phyloP scores from a whole-genome alignment of 2,888 invertebrate species.

The Pocota personata region DNA sequence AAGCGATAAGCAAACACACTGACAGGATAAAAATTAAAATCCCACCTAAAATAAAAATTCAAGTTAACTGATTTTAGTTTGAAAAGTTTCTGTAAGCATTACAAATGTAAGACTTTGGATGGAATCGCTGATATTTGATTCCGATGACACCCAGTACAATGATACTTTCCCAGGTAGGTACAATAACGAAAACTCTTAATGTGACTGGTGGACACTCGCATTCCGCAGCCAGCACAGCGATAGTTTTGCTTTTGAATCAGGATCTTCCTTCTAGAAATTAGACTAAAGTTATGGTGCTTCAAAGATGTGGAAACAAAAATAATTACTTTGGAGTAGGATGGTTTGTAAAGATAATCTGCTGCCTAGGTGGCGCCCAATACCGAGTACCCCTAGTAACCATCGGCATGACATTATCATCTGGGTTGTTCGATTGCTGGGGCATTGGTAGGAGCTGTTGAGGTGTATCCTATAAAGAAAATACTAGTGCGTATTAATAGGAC shows the following conservation, averaged over 20 bases:
- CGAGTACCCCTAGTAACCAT: constrained; percentile 88
- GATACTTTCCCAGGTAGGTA: constrained; percentile 92
- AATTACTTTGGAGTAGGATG: constrained; percentile 87
- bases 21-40: constrained; percentile 88
- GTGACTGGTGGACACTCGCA: constrained; percentile 89
- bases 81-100: constrained; percentile 12
- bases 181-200: constrained; percentile 91
- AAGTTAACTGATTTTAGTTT: neutral
- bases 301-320: neutral
- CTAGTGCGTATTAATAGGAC: neutral
- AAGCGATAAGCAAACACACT: constrained; percentile 91
- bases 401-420: constrained; percentile 84
- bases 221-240: constrained; percentile 93
- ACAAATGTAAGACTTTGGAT: constrained; percentile 85
- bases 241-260: constrained; percentile 89
- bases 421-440: constrained; percentile 84
- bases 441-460: constrained; percentile 90
- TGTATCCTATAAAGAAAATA: constrained; percentile 84
- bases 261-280: constrained; percentile 84
- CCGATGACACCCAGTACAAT: constrained; percentile 93
- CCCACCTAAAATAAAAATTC: constrained; percentile 78
- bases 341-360: constrained; percentile 91
- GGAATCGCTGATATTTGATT: constrained; percentile 90
- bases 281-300: neutral
- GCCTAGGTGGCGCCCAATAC: constrained; percentile 93